Base-by-base conservation (phyloP, 1,140 invertebrate genomes). In the Cydia amplana region DNA sequence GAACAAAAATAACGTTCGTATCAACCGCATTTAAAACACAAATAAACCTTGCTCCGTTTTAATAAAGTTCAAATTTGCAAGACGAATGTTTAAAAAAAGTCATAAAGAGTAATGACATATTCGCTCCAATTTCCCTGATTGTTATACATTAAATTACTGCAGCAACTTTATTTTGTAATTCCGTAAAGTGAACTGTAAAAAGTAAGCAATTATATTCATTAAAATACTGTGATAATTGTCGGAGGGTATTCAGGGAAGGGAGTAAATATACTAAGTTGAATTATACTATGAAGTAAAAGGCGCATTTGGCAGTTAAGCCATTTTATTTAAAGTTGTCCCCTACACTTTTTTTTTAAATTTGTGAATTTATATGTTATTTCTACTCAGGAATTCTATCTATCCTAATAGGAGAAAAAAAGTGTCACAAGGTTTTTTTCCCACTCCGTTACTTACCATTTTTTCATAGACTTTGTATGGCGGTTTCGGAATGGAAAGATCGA, bases 201-300 rank as follows among this genome's bases (percentile, higher is more conserved):
- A 70, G 36, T 70, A 40, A 70, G 65, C 32, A 70, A 43, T 70
- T 70, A 70, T 36, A 36, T 70, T 70, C 28, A 70, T 36, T 70
- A 70, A 70, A 18, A 70, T 70, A 7, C 23, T 12, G 18, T 60
- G 20, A 60, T 60, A 60, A 60, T 60, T 60, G 20, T n/a, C 10
- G 20, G 20, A 18, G 20, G 20, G n/a, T 51, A 60, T 60, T 55
- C 16, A 55, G 5, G 9, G 43, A 46, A 16, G 55, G 55, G 20
- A 7, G n/a, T 20, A 23, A 23, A 10, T 60, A 6, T 51, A 51
- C 16, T n/a, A 51, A 60, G 55, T 60, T 23, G 4, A 6, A 18
- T 51, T 18, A 6, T 55, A 46, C n/a, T 16, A 60, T 60, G 55
- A 60, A 20, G 9, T 12, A 60, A 60, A 60, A n/a, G 7, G 10